A percentile compares a stretch with the other conserved stretches of the same genome.
phyloP scores from a whole-genome alignment of 2,888 invertebrate genomes.

The Tromatobia lineatoria region DNA sequence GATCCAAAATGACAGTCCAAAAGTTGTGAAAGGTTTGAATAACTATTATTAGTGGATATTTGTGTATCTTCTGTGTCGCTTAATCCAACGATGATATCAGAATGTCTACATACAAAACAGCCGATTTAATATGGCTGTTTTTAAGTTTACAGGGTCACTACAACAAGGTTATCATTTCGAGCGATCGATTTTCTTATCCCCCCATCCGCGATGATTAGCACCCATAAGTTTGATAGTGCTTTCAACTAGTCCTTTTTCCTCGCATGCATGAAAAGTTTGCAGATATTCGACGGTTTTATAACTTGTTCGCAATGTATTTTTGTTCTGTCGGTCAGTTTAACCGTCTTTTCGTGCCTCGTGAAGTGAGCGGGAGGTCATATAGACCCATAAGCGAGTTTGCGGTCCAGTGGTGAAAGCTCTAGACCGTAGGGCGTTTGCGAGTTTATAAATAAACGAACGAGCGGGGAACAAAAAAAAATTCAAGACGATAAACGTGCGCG shows the following conservation, averaged over 20 bases:
- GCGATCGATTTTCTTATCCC: too few relatives aligned
- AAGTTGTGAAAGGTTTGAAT: too few relatives aligned
- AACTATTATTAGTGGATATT: too few relatives aligned
- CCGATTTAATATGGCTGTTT: too few relatives aligned
- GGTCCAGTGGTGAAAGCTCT: slow-evolving; percentile 21
- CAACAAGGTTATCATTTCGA: too few relatives aligned
- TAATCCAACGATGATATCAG: too few relatives aligned
- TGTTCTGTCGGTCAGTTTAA: slow-evolving; percentile 5
- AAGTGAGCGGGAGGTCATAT: neutral
- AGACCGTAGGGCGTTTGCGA: slow-evolving; percentile 3
- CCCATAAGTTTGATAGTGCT: neutral
- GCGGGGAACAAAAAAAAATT: slow-evolving; percentile 71
- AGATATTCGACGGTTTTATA: neutral
- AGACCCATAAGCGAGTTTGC: slow-evolving; percentile 21
- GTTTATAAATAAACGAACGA: slow-evolving; percentile 76
- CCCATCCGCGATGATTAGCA: too few relatives aligned
- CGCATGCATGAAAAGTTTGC: neutral
- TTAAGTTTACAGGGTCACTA: too few relatives aligned
- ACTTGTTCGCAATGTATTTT: neutral
- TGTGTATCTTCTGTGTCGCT: too few relatives aligned
- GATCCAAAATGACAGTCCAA: too few relatives aligned
- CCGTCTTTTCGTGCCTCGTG: slow-evolving; percentile 13
- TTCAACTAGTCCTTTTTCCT: neutral
- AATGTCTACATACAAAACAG: too few relatives aligned
- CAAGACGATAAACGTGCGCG: slow-evolving; percentile 78